A percentile compares a stretch with the other conserved stretches of the same genome.
phyloP scores from a whole-genome alignment of 1,140 invertebrate species.

The Drosophila lini region DNA sequence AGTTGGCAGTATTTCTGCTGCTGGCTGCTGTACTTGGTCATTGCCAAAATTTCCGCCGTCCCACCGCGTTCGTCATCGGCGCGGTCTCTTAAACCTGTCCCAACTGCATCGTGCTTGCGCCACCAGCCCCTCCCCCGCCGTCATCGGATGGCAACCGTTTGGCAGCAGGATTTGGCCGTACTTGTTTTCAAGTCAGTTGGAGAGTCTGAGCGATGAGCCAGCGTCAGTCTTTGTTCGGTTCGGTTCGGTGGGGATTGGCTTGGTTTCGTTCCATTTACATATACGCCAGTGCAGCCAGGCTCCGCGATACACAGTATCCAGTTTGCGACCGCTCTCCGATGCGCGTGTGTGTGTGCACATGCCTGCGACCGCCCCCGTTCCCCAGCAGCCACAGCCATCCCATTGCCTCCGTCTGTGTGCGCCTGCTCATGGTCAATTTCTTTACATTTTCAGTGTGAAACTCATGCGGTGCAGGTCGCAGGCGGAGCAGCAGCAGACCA shows the following conservation, averaged over 20 bases:
- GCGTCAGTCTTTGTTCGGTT: slow-evolving; percentile 74
- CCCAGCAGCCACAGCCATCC: background rate
- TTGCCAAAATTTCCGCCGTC: slow-evolving; percentile 67
- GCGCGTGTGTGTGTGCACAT: slow-evolving; percentile 22
- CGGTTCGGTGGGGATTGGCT: slow-evolving; percentile 28
- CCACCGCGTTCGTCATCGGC: slow-evolving; percentile 30
- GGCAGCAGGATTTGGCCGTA: slow-evolving; percentile 76
- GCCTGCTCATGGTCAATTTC: slow-evolving; percentile 68
- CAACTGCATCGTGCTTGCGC: slow-evolving; percentile 75
- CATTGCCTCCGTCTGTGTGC: slow-evolving; percentile 12
- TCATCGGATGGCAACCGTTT: slow-evolving; percentile 66
- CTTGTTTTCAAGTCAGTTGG: slow-evolving; percentile 62
- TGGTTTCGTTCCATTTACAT: slow-evolving; percentile 73
- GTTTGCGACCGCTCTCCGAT: slow-evolving; percentile 44
- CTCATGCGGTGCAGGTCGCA: slow-evolving; percentile 72
- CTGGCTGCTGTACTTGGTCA: slow-evolving; percentile 70
- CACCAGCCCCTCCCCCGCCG: slow-evolving; percentile 33
- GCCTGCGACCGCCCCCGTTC: slow-evolving; percentile 2
- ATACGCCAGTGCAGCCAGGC: slow-evolving; percentile 48
- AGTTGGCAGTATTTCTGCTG: slow-evolving; percentile 61
- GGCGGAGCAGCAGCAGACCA: slow-evolving; percentile 46
- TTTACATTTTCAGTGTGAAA: slow-evolving; percentile 78
- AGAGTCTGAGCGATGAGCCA: slow-evolving; percentile 47
- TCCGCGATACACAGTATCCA: slow-evolving; percentile 38
- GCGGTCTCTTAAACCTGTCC: slow-evolving; percentile 62